phyloP scores from a whole-genome alignment of 2,888 invertebrate species.

The Hydrotaea cyrtoneurina region DNA sequence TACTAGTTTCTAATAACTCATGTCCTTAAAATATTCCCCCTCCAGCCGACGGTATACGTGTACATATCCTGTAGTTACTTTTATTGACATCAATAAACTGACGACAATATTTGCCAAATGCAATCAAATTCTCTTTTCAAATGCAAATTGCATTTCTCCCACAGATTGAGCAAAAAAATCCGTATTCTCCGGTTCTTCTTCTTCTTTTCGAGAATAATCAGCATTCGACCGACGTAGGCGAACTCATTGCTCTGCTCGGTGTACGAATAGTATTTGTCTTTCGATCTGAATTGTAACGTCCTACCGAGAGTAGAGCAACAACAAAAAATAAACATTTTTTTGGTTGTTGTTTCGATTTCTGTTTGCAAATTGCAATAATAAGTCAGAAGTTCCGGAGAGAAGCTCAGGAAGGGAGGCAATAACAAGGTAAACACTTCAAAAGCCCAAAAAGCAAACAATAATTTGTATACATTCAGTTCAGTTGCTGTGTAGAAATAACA shows the following conservation, averaged over 20 bases:
- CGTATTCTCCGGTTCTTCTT: too few relatives aligned
- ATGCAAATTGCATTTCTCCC: conserved; percentile 18
- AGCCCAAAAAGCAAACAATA: not conserved
- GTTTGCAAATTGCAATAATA: too few relatives aligned
- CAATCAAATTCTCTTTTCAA: not conserved
- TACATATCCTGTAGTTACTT: too few relatives aligned
- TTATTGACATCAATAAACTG: not conserved
- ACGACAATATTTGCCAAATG: not conserved
- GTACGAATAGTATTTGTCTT: not conserved
- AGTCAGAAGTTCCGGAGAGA: not conserved
- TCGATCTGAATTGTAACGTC: not conserved
- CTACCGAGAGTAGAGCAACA: not conserved
- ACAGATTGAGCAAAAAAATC: not conserved
- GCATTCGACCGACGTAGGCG: not conserved
- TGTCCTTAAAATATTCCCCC: too few relatives aligned
- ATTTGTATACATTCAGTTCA: not conserved
- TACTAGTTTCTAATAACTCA: too few relatives aligned
- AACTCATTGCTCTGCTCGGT: not conserved
- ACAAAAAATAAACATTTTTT: too few relatives aligned
- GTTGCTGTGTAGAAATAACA: not conserved
- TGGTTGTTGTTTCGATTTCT: too few relatives aligned
- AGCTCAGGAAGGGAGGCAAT: not conserved
- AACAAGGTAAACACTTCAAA: not conserved
- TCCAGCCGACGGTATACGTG: too few relatives aligned
- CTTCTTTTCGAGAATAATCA: conserved; percentile 15